Conservation (phyloP, 2,113 vertebrate genomes). For the Notothenia coriiceps region DNA sequence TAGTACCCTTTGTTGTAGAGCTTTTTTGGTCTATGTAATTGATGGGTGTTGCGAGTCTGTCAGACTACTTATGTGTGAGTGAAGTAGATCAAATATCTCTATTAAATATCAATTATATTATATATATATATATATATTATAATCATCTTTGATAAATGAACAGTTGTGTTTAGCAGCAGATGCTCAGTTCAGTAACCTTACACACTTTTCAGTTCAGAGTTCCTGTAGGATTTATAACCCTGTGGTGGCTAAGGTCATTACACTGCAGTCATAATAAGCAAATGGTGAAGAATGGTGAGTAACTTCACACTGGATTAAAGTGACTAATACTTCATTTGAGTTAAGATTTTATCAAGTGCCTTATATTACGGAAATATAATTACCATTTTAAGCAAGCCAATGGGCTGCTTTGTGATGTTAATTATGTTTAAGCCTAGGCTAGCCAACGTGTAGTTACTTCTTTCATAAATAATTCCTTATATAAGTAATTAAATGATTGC, state of each 20-base stretch:
- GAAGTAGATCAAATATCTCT: background rate
- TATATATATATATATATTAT: too few species aligned
- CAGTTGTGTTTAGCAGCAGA: background rate
- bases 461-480: background rate
- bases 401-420: background rate
- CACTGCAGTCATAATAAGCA: background rate
- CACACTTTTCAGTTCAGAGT: background rate
- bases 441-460: background rate
- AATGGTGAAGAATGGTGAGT: background rate
- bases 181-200: background rate
- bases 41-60: background rate
- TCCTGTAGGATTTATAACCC: background rate
- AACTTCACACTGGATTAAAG: background rate
- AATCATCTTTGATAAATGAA: background rate
- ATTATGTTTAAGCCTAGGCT: background rate
- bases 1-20: background rate
- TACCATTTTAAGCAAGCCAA: background rate
- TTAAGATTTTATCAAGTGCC: background rate
- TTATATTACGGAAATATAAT: too few species aligned
- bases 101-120: background rate
- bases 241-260: background rate
- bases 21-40: slow-evolving; percentile 3
- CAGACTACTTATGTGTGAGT: background rate
- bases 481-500: background rate
- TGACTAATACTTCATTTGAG: background rate